phyloP scores from a whole-genome alignment of 2,113 vertebrate genomes.

The Monarcha castaneiventris region DNA sequence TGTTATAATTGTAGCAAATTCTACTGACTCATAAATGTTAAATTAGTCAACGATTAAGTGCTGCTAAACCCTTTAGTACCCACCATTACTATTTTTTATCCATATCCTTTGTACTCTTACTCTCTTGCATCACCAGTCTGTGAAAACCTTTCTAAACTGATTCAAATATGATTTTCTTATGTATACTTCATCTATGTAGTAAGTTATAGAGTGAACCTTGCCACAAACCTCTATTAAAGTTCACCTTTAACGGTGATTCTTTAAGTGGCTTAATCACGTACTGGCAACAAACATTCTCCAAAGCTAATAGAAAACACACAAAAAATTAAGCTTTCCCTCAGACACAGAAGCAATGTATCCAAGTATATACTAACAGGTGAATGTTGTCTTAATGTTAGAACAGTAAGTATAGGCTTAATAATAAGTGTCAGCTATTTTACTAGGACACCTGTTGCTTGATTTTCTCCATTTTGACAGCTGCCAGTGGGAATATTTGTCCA shows the following conservation, averaged over 20 bases:
- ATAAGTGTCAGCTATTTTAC: neutral
- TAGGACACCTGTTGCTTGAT: neutral
- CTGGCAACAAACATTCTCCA: neutral
- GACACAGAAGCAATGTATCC: neutral
- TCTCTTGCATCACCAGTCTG: neutral
- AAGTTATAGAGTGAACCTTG: neutral
- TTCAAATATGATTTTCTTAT: neutral
- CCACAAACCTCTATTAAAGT: neutral
- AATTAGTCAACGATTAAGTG: neutral
- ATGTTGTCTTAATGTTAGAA: neutral
- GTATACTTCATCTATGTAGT: neutral
- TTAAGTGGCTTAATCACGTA: neutral
- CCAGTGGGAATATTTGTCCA: neutral
- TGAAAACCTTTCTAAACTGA: neutral
- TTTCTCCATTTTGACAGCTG: neutral
- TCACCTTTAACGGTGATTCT: neutral
- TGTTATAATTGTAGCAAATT: neutral
- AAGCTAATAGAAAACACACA: neutral
- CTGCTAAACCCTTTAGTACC: neutral
- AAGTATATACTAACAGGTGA: neutral
- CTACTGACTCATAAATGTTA: neutral
- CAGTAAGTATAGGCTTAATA: neutral
- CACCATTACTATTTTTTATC: neutral
- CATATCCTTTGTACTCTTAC: neutral
- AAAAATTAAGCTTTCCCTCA: neutral